phyloP scores from a whole-genome alignment of 2,797 vertebrate genomes.

The Sebastes cheni region DNA sequence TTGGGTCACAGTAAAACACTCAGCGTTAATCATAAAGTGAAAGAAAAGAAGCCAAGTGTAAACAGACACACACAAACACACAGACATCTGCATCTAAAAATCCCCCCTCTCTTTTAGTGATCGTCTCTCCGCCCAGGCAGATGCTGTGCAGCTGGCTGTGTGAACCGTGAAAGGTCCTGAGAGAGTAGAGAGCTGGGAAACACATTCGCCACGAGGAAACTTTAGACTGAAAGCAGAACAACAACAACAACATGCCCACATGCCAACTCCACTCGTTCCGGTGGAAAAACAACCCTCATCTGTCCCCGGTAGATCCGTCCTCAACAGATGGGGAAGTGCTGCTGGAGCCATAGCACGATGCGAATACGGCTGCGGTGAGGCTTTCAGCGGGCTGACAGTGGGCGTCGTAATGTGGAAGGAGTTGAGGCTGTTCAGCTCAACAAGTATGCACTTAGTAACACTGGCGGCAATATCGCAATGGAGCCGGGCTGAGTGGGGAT shows the following conservation, averaged over 20 bases:
- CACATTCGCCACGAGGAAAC: constrained; percentile 41
- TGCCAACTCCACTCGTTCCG: constrained; percentile 11
- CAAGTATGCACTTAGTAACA: constrained; percentile 9
- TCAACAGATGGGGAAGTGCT: constrained; percentile 47
- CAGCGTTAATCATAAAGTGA: constrained; percentile 1
- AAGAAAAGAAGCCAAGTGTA: constrained; percentile 1
- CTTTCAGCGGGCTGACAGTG: constrained; percentile 1
- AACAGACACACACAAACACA: background rate
- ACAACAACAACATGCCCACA: constrained; percentile 40
- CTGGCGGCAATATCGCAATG: background rate
- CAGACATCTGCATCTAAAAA: background rate
- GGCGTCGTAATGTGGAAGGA: constrained; percentile 1
- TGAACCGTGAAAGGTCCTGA: constrained; percentile 43
- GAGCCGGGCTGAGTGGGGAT: background rate
- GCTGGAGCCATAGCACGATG: background rate
- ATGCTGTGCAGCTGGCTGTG: constrained; percentile 57
- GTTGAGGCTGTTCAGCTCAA: background rate
- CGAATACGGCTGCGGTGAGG: constrained; percentile 11
- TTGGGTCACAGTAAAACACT: background rate
- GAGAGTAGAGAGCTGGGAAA: constrained; percentile 44
- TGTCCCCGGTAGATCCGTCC: constrained; percentile 20
- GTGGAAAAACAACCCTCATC: constrained; percentile 46
- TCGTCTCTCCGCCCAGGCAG: constrained; percentile 34
- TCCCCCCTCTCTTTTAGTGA: constrained; percentile 6
- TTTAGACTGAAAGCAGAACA: constrained; percentile 39